These are phyloP conservation scores for Ochotona curzoniae DNA, from an alignment of 2,113 vertebrate species.

Conservation along the genomic window DNA sequence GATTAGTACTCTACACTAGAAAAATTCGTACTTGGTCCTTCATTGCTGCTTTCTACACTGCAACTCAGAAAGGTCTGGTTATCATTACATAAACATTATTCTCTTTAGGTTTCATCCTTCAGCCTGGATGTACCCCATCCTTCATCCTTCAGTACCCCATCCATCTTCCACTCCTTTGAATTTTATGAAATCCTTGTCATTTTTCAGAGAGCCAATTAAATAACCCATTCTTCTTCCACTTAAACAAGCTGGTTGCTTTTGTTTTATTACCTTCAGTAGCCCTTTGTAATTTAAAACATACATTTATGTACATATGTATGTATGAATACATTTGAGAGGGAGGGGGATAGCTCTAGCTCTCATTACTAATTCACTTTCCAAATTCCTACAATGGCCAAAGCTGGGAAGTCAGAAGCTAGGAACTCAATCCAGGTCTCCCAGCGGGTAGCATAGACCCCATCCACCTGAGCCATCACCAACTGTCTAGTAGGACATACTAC, in stretches of 20 bases:
- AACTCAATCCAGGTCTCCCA: too few species aligned
- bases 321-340: too few species aligned
- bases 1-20: neutral
- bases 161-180: neutral
- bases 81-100: neutral
- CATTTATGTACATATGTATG: too few species aligned
- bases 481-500: too few species aligned
- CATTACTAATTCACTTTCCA: too few species aligned
- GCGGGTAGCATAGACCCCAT: too few species aligned
- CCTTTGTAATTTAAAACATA: neutral
- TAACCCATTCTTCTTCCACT: neutral
- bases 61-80: neutral
- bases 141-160: neutral
- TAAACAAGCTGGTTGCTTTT: neutral
- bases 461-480: too few species aligned
- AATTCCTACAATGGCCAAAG: too few species aligned
- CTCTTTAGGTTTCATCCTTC: neutral
- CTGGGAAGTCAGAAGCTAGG: too few species aligned
- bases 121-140: neutral
- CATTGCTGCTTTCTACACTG: neutral
- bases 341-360: too few species aligned
- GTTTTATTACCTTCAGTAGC: neutral
- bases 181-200: neutral
- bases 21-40: neutral
- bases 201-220: neutral